Conservation (phyloP, 2,888 invertebrate genomes). For the Agrotis exclamationis region DNA sequence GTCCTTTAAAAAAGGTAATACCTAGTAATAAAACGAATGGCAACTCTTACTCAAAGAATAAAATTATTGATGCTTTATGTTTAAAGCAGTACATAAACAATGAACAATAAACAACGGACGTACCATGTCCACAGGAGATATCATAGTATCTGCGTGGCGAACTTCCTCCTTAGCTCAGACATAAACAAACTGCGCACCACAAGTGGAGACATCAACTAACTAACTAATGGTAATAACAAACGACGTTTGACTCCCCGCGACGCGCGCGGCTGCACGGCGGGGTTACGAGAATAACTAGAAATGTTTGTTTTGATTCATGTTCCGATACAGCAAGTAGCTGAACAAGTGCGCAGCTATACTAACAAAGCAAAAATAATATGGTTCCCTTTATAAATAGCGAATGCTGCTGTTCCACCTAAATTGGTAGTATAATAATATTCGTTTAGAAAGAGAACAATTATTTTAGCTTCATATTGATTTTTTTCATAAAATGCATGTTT, state of each 20-base stretch:
- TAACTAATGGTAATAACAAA: slow-evolving; percentile 40
- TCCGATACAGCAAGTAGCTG: slow-evolving; percentile 40
- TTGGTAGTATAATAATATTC: slow-evolving; percentile 48
- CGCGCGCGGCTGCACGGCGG: slow-evolving; percentile 24
- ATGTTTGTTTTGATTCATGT: slow-evolving; percentile 69
- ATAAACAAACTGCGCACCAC: slow-evolving; percentile 64
- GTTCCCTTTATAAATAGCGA: neutral
- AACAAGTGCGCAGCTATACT: slow-evolving; percentile 52
- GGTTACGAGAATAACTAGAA: slow-evolving; percentile 49
- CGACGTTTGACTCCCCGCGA: slow-evolving; percentile 52
- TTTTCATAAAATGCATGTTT: neutral
- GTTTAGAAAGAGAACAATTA: slow-evolving; percentile 41
- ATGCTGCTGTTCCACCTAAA: neutral
- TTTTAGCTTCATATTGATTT: slow-evolving; percentile 11
- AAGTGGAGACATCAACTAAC: slow-evolving; percentile 47
- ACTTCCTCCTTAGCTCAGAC: slow-evolving; percentile 35
- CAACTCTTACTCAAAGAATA: neutral
- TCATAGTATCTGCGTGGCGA: slow-evolving; percentile 59
- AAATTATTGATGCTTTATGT: slow-evolving; percentile 44
- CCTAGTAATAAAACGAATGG: too few relatives aligned
- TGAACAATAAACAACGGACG: slow-evolving; percentile 48
- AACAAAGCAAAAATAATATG: slow-evolving; percentile 28
- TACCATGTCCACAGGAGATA: slow-evolving; percentile 70
- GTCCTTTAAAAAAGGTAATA: too few relatives aligned
- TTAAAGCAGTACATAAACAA: slow-evolving; percentile 18